Conservation (phyloP, 2,113 vertebrate species). For the Colossoma macropomum region DNA sequence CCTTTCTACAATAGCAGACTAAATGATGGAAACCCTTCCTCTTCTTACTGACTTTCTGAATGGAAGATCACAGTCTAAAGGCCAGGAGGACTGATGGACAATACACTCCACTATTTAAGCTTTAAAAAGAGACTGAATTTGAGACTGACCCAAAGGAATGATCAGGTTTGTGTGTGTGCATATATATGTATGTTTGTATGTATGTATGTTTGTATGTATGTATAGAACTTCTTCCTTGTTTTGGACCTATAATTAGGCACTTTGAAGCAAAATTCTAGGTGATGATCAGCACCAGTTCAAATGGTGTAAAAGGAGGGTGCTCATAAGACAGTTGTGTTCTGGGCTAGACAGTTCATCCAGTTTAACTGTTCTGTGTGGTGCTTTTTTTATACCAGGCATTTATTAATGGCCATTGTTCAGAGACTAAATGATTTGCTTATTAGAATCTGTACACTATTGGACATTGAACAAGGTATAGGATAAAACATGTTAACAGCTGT, state of each 20-base stretch:
- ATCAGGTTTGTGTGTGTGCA: slow-evolving; percentile 18
- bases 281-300: background rate
- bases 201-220: background rate
- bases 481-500: background rate
- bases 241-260: slow-evolving; percentile 11
- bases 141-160: slow-evolving; percentile 22
- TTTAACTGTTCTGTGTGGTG: background rate
- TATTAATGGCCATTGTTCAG: background rate
- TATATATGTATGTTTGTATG: background rate
- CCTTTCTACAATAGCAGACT: slow-evolving; percentile 83
- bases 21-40: slow-evolving; percentile 54
- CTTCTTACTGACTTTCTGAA: slow-evolving; percentile 30
- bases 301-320: background rate
- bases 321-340: background rate
- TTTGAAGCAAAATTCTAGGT: background rate
- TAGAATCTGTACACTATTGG: background rate
- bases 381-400: background rate
- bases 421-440: background rate
- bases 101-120: slow-evolving; percentile 38
- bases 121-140: slow-evolving; percentile 34
- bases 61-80: background rate
- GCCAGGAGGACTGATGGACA: slow-evolving; percentile 20
- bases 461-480: background rate
- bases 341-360: background rate
- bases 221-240: background rate